Base-by-base conservation (phyloP, 2,888 invertebrate genomes). In the Drosophila leonis region DNA sequence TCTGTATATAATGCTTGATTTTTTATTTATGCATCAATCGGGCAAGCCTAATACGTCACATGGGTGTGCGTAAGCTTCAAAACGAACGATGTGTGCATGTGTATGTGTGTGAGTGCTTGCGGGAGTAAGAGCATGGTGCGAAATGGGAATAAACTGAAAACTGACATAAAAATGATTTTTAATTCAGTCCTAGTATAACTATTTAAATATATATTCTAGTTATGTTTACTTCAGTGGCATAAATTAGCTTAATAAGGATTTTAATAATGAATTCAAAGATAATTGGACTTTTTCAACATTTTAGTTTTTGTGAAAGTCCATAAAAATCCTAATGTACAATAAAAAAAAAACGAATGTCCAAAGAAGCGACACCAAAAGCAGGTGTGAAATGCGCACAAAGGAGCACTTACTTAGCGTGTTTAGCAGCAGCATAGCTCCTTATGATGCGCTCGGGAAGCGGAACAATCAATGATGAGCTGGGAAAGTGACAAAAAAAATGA, bases 11-110 rank as follows among this genome's bases (percentile, higher is more conserved):
- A 79, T 70, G 71, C 69, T 78, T 76, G 87, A 83, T 84, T 88
- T 84, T 84, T 88, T 86, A 84, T 88, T 88, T 86, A 88, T 86
- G 74, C 87, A 80, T 74, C 78, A 85, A 75, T 67, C 70, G 56
- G 75, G 75, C 69, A 55, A 80, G 56, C 83, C 73, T 75, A 83
- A 84, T 83, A 83, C 81, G 87, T 76, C 81, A 83, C 81, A 72
- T 62, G 87, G 87, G 81, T 81, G 79, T 86, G 81, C 83, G 72
- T 83, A 78, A 70, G 70, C 75, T 63, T 68, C 55, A 12, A 60
- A 72, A 63, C 49, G 48, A 54, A 7, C 9, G 27, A 10, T 10
- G 4, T 29, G 54, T 70, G 54, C 6, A 0, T 37, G 51, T 75
- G 56, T 52, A 54, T 13, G 37, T 35, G 61, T 27, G 52, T 33